Base-by-base conservation (phyloP, 2,113 vertebrate genomes). In the Cyprinodon tularosa region DNA sequence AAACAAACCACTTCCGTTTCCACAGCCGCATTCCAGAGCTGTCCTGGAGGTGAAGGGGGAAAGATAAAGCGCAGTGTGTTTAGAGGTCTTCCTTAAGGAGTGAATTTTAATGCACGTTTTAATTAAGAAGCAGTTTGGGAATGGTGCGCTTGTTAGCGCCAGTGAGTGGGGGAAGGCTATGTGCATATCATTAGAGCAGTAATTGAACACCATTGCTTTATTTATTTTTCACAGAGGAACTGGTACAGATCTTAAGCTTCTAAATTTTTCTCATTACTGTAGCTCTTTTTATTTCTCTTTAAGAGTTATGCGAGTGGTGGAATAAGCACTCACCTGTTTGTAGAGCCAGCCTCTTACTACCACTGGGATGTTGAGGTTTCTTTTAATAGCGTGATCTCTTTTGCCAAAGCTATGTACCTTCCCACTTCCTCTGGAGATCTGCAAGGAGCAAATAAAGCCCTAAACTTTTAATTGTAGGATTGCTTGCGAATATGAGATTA, bases 1-100 rank as follows among this genome's bases (percentile, higher is more conserved):
- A 95, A 90, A 99, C 97, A 91, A 99, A 99, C 98, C 98, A 99
- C 72, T 98, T 95, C 73, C 97, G 93, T 85, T 99, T 99, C 98
- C 98, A 99, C 29, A 99, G 94, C 59, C 97, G 94, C 98, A 99
- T 99, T 82, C 98, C 98, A 86, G 98, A 97, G 89, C 98, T 97
- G 93, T 99, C 98, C 98, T 99, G 91, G 72, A 95, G 94, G 91
- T 53, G 62, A 76, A 93, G 81, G 70, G 57, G 65, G 62, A 77
- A 75, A 92, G 29, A 47, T 74, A 81, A 74, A 62, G 61, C 40
- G 80, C 29, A 74, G 60, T 48, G 60, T 62, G 68, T 77, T 78
- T 84, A 78, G 59, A 83, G 81, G 75, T 62, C 29, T 47, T 72
- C 17, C 70, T 74, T 1, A 1, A 74, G 53, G 14, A 70, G 73